phyloP scores from a whole-genome alignment of 2,113 vertebrate genomes.

The Oceanites oceanicus region DNA sequence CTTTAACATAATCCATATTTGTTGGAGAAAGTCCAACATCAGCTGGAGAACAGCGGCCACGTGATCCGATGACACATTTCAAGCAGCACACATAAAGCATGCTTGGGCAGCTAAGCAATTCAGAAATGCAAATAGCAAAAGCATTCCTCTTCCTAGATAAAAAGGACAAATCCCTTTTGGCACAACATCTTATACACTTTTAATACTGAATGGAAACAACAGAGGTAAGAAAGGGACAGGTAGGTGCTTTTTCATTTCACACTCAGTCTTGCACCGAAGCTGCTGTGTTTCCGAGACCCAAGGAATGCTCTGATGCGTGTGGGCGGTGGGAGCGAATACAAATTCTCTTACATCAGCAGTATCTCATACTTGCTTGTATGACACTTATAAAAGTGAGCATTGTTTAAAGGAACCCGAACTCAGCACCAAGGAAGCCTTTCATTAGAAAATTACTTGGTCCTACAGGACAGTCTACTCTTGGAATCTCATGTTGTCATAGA shows the following conservation, averaged over 20 bases:
- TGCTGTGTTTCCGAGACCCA: slow-evolving; percentile 10
- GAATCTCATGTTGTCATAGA: not conserved
- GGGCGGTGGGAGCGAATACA: slow-evolving; percentile 2
- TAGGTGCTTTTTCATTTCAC: slow-evolving; percentile 14
- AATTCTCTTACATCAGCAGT: slow-evolving; percentile 4
- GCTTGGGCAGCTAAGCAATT: slow-evolving; percentile 98
- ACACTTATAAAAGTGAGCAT: not conserved
- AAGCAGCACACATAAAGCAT: slow-evolving; percentile 85
- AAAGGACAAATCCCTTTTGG: slow-evolving; percentile 96
- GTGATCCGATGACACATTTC: slow-evolving; percentile 92
- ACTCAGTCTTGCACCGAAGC: not conserved
- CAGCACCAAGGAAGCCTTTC: not conserved
- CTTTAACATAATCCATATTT: slow-evolving; percentile 99
- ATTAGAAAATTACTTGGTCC: not conserved
- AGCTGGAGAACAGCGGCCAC: slow-evolving; percentile 86
- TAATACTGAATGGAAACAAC: slow-evolving; percentile 53
- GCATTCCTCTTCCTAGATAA: slow-evolving; percentile 84
- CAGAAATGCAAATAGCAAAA: slow-evolving; percentile 91
- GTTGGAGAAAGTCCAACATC: slow-evolving; percentile 96
- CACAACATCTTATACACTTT: slow-evolving; percentile 81
- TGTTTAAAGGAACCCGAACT: not conserved
- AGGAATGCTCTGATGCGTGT: not conserved
- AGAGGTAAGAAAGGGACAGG: slow-evolving; percentile 29
- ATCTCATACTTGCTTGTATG: not conserved
- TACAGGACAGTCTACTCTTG: not conserved